Percentiles rank a stretch among this genome's conserved stretches.
phyloP scores from a whole-genome alignment of 2,888 invertebrate species.

The Thelaira solivaga region DNA sequence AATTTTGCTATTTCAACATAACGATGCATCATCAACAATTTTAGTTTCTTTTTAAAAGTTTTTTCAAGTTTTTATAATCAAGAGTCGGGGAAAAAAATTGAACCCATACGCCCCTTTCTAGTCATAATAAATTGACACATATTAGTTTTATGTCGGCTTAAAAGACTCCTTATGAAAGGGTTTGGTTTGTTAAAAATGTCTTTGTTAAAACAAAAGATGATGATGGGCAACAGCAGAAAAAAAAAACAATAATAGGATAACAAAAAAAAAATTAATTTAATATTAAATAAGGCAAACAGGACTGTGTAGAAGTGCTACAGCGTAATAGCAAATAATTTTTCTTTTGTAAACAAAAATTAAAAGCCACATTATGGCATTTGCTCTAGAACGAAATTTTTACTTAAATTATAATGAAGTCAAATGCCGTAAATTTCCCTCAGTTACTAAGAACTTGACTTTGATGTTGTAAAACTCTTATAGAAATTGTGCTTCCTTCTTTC shows the following conservation, averaged over 20 bases:
- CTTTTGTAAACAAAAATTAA: no score
- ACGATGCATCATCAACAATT: constrained; percentile 43
- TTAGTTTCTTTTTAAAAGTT: neutral
- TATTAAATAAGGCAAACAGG: neutral
- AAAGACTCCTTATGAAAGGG: constrained; percentile 51
- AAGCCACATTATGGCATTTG: no score
- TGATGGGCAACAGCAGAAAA: neutral
- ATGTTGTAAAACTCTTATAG: no score
- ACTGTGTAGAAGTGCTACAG: neutral
- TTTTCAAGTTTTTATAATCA: neutral
- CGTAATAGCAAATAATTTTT: neutral
- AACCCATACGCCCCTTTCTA: constrained; percentile 59
- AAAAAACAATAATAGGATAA: neutral
- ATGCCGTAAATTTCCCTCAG: no score
- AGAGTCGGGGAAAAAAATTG: neutral
- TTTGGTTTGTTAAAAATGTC: constrained; percentile 53
- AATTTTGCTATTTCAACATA: constrained; percentile 50
- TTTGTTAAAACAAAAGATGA: constrained; percentile 51
- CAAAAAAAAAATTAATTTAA: neutral
- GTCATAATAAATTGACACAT: constrained; percentile 64
- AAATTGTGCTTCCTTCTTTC: no score
- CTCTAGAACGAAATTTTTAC: no score
- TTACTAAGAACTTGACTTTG: no score
- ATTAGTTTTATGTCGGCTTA: constrained; percentile 57
- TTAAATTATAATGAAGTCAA: no score